phyloP scores from a whole-genome alignment of 1,140 invertebrate species.

The Megalopta genalis region DNA sequence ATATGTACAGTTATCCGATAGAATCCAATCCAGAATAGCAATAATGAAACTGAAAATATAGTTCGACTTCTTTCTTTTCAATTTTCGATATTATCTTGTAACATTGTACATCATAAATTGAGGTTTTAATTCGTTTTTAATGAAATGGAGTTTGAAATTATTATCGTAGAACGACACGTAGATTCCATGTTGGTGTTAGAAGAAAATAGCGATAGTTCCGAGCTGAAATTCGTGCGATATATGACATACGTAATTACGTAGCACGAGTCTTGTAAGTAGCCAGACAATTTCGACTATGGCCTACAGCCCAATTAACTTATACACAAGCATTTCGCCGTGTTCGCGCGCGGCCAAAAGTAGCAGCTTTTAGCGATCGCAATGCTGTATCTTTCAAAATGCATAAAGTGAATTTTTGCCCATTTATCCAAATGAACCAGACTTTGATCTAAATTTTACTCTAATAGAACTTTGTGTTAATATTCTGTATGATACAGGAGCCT shows the following conservation, averaged over 20 bases:
- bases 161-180: not conserved
- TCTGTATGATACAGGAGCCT: not conserved
- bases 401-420: not conserved
- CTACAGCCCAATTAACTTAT: conserved; percentile 30
- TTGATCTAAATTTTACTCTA: not conserved
- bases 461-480: not conserved
- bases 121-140: too few relatives aligned
- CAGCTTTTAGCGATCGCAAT: conserved; percentile 16
- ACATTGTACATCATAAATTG: too few relatives aligned
- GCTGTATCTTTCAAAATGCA: not conserved
- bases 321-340: not conserved
- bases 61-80: too few relatives aligned
- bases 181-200: not conserved
- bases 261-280: conserved; percentile 7
- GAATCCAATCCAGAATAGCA: too few relatives aligned
- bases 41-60: too few relatives aligned
- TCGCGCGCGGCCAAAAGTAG: conserved; percentile 18
- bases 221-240: too few relatives aligned
- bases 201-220: too few relatives aligned
- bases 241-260: too few relatives aligned
- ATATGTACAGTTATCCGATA: too few relatives aligned
- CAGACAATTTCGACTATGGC: conserved; percentile 18
- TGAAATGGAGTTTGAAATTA: too few relatives aligned
- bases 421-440: not conserved
- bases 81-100: too few relatives aligned